A percentile compares a stretch with the other conserved stretches of the same genome.
These are phyloP conservation scores for Lophius piscatorius DNA, from an alignment of 2,113 vertebrate species.

Conservation along the genomic window DNA sequence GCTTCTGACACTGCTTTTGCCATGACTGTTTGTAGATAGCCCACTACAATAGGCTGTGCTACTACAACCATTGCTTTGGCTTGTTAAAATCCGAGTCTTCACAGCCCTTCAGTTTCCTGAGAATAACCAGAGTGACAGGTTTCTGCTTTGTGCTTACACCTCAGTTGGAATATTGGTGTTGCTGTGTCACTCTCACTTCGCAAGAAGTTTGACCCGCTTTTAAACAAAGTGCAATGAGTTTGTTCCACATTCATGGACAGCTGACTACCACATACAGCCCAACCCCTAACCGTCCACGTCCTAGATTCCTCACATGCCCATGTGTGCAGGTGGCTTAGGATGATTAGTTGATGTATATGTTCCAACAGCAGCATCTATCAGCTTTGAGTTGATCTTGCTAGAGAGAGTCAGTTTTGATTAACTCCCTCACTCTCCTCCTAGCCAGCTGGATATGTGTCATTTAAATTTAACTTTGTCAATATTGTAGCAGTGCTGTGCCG, in stretches of 20 bases:
- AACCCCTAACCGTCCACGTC: slow-evolving; percentile 12
- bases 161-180: background rate
- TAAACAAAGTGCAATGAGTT: slow-evolving; percentile 13
- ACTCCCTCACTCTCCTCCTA: background rate
- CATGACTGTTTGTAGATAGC: too few relatives aligned
- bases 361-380: slow-evolving; percentile 8
- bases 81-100: background rate
- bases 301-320: slow-evolving; percentile 28
- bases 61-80: background rate
- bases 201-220: slow-evolving; percentile 16
- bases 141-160: slow-evolving; percentile 1
- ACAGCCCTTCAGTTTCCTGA: background rate
- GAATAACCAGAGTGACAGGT: background rate
- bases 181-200: background rate
- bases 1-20: too few relatives aligned
- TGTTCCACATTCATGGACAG: slow-evolving; percentile 29
- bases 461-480: background rate
- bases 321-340: slow-evolving; percentile 33
- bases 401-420: background rate
- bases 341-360: slow-evolving; percentile 31
- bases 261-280: slow-evolving; percentile 28
- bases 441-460: background rate
- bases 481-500: background rate
- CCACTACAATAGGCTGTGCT: too few relatives aligned
- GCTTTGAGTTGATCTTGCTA: background rate